These are phyloP conservation scores for Chionoecetes opilio DNA, from an alignment of 1,140 invertebrate species.

Conservation along the genomic window DNA sequence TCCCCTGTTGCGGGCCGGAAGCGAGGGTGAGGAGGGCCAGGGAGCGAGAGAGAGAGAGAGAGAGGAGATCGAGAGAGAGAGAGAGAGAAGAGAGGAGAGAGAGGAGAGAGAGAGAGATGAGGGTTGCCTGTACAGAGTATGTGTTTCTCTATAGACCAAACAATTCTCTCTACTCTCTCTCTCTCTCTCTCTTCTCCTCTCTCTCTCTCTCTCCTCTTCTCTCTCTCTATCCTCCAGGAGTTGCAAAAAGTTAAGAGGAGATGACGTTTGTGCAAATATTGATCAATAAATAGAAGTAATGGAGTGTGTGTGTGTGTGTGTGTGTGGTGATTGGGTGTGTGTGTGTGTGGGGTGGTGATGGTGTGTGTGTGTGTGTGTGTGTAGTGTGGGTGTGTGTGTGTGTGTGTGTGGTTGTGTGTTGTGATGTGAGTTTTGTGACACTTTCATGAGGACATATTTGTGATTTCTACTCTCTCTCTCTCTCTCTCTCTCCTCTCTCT, in stretches of 20 bases:
- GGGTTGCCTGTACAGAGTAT: not conserved
- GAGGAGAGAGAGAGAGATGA: not conserved
- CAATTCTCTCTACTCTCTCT: not conserved
- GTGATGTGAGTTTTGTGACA: no score
- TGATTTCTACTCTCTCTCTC: no score
- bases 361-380: no score
- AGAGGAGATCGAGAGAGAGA: no score
- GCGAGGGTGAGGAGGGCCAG: not conserved
- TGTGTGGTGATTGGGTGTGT: no score
- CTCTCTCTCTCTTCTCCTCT: no score
- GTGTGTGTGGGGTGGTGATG: no score
- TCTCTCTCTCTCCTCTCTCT: not conserved
- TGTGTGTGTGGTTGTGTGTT: no score
- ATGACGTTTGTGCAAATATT: not conserved
- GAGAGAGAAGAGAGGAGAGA: no score
- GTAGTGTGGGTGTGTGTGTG: no score
- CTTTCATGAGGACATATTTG: no score
- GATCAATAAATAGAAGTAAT: not conserved
- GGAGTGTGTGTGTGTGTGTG: no score
- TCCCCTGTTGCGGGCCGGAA: slow-evolving; percentile 13
- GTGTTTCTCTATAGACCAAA: slow-evolving; percentile 28
- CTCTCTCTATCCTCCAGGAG: not conserved
- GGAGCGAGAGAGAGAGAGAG: not conserved
- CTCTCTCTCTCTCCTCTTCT: not conserved
- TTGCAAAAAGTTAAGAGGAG: not conserved